Evolutionary conservation across 2,113 vertebrate genomes (phyloP).

Genomic region (Etia nguti): DNA sequence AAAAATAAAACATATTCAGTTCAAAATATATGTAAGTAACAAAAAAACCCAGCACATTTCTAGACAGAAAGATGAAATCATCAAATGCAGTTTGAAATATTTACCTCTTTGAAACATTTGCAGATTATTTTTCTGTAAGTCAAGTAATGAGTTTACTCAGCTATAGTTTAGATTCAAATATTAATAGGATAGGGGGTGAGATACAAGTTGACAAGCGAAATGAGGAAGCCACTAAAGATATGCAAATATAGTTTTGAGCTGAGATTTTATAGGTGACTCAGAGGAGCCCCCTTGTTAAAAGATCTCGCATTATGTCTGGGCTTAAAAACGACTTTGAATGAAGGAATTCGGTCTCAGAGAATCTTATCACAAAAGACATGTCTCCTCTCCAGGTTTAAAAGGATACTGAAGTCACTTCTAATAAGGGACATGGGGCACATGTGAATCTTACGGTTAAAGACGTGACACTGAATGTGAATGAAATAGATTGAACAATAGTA

Average conservation of each 20-base stretch:
- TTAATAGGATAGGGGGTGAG: background rate
- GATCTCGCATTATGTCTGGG: background rate
- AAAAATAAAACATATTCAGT: background rate
- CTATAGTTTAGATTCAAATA: background rate
- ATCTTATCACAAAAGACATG: background rate
- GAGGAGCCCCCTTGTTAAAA: background rate
- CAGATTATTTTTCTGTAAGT: background rate
- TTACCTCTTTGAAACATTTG: background rate
- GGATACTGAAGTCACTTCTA: background rate
- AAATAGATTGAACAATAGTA: background rate
- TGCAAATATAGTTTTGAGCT: background rate
- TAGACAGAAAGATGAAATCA: background rate
- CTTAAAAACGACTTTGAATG: background rate
- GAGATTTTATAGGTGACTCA: background rate
- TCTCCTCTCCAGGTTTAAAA: constrained; percentile 4
- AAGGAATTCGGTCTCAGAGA: background rate
- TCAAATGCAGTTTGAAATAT: background rate
- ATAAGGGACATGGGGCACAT: background rate
- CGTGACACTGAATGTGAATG: background rate
- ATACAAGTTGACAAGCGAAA: background rate
- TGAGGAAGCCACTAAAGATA: background rate
- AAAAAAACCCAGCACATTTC: background rate
- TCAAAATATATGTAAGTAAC: background rate
- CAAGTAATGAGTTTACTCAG: background rate
- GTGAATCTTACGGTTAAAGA: background rate